Base-by-base conservation (phyloP, 2,113 vertebrate species). In the Scomber japonicus region DNA sequence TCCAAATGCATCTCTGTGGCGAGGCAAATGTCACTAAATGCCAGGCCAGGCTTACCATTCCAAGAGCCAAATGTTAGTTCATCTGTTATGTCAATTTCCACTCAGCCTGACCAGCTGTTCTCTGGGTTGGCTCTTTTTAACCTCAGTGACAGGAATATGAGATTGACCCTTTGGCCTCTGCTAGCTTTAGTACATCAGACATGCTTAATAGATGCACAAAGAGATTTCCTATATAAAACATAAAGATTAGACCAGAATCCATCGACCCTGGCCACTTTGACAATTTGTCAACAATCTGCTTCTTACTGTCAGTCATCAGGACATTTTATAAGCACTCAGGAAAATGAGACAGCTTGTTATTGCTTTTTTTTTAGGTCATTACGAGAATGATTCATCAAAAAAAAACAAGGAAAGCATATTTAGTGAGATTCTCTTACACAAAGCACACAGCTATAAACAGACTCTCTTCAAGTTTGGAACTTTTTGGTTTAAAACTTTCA, bases 11-110 rank as follows among this genome's bases (percentile, higher is more conserved):
- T 88, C 81, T 86, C 57, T 75, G 84, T 71, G 81, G 69, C 61
- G 63, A 90, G 63, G 81, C 81, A 94, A 95, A 95, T 94, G 94
- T 93, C 93, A 94, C 81, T 84, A 92, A 94, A 94, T 95, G 94
- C 90, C 93, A 94, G 83, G 67, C 62, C 71, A 67, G 78, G 83
- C 89, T 80, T 81, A 84, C 80, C 57, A 50, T 81, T 88, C 88
- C 75, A 88, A 83, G 87, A 91, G 90, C 74, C 81, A 94, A 94
- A 94, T 93, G 93, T 93, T 94, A 93, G 86, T 90, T 90, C 84
- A 89, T 88, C 82, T 83, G 82, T 80, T 86, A 81, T 90, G 88
- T 91, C 75, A 69, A 71, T 85, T 88, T 88, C 80, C 81, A 76
- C 82, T 80, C 78, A 53, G 86, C 74, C 56, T 61, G 65, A 46